These are phyloP conservation scores for Troides aeacus DNA, from an alignment of 2,888 invertebrate genomes.

Conservation along the genomic window DNA sequence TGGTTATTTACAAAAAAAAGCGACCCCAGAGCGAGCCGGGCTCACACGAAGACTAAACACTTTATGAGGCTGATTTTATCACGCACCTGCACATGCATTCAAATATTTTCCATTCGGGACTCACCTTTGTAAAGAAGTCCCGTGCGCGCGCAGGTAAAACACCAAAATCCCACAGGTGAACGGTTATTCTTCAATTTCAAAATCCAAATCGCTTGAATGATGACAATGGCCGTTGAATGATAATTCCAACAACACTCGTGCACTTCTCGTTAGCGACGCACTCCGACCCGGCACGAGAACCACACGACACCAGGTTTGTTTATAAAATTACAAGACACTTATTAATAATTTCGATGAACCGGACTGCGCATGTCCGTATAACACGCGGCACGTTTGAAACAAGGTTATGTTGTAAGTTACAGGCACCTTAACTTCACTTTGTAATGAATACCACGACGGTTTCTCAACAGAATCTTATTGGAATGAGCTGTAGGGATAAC, in stretches of 20 bases:
- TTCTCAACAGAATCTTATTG: slow-evolving; percentile 63
- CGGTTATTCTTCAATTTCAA: slow-evolving; percentile 57
- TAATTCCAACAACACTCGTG: slow-evolving; percentile 48
- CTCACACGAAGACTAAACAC: slow-evolving; percentile 37
- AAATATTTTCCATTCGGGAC: slow-evolving; percentile 37
- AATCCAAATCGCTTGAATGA: slow-evolving; percentile 50
- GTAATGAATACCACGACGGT: slow-evolving; percentile 56
- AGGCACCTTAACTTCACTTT: slow-evolving; percentile 59
- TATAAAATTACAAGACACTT: slow-evolving; percentile 71
- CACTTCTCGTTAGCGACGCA: slow-evolving; percentile 56
- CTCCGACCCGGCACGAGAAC: slow-evolving; percentile 52
- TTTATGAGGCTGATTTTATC: slow-evolving; percentile 42
- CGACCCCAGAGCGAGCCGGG: slow-evolving; percentile 32
- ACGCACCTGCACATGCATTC: slow-evolving; percentile 39
- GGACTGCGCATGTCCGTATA: slow-evolving; percentile 73
- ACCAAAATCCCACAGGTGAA: slow-evolving; percentile 77
- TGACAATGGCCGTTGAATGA: slow-evolving; percentile 40
- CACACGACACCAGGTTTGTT: slow-evolving; percentile 69
- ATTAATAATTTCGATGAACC: slow-evolving; percentile 67
- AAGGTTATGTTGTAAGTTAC: slow-evolving; percentile 74
- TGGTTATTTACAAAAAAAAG: slow-evolving; percentile 46
- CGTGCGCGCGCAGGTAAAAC: slow-evolving; percentile 77
- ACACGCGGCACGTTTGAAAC: slow-evolving; percentile 72
- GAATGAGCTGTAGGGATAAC: slow-evolving; percentile 53
- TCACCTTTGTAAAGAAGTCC: slow-evolving; percentile 70